A percentile compares a stretch with the other conserved stretches of the same genome.
Conservation (phyloP, 2,797 vertebrate species). For the Falco concolor region DNA sequence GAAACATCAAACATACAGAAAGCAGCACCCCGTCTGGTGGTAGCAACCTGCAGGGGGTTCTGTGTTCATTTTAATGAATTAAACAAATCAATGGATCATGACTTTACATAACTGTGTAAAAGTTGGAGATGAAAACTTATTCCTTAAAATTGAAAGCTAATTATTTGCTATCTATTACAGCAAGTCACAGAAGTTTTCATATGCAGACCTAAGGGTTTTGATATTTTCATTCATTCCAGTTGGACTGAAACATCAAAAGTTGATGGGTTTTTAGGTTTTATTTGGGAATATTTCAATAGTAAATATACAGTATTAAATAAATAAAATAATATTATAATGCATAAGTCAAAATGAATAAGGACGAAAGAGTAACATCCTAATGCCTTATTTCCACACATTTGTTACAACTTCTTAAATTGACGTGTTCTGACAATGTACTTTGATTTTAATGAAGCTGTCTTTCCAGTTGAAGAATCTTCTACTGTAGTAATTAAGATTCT, state of each 20-base stretch:
- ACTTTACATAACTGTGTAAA: neutral
- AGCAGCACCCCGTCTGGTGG: neutral
- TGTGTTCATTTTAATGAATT: neutral
- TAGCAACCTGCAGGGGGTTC: neutral
- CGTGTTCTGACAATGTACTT: neutral
- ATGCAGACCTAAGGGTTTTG: neutral
- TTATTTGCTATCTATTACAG: neutral
- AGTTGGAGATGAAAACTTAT: neutral
- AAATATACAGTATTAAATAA: neutral
- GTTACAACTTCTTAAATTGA: neutral
- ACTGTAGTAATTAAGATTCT: constrained; percentile 4
- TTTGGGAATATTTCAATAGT: neutral
- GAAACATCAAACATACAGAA: neutral
- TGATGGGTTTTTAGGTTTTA: neutral
- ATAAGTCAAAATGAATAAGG: neutral
- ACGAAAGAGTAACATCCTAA: neutral
- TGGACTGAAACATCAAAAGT: neutral
- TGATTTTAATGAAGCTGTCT: constrained; percentile 9
- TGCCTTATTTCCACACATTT: neutral
- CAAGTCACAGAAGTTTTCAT: neutral
- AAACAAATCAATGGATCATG: neutral
- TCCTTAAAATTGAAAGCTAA: neutral
- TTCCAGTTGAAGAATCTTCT: neutral
- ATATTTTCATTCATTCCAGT: neutral
- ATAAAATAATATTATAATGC: neutral